These are phyloP conservation scores for Machimus rusticus DNA, from an alignment of 2,888 invertebrate species.

Conservation along the genomic window DNA sequence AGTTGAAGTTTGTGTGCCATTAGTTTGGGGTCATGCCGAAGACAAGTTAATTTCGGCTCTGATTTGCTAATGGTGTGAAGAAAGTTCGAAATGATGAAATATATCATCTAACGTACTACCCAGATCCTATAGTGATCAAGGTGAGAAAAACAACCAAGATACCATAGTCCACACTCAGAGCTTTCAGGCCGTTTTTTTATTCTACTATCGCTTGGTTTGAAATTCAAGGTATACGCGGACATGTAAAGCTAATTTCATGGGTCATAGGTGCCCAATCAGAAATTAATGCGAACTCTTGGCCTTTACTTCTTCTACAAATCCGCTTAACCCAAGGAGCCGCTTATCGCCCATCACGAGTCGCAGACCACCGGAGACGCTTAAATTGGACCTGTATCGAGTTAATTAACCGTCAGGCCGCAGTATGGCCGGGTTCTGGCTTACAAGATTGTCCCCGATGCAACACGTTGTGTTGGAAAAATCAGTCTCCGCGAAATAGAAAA, in stretches of 20 bases:
- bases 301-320: slow-evolving; percentile 33
- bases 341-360: slow-evolving; percentile 30
- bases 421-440: background rate
- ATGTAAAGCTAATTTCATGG: slow-evolving; percentile 34
- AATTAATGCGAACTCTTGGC: slow-evolving; percentile 37
- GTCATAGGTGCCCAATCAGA: slow-evolving; percentile 34
- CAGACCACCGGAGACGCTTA: slow-evolving; percentile 44
- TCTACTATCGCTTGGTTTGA: background rate
- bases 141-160: background rate
- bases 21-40: slow-evolving; percentile 29
- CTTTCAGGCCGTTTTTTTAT: background rate
- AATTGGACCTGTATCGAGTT: slow-evolving; percentile 44
- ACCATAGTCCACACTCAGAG: background rate
- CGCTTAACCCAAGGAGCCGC: slow-evolving; percentile 31
- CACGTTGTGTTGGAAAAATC: slow-evolving; percentile 22
- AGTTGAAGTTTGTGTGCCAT: slow-evolving; percentile 12
- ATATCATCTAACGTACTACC: background rate
- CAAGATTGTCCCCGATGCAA: background rate
- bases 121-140: background rate
- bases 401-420: slow-evolving; percentile 30
- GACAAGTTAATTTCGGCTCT: slow-evolving; percentile 29
- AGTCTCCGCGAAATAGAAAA: slow-evolving; percentile 1
- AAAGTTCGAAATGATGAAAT: background rate
- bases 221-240: background rate
- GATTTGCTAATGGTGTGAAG: slow-evolving; percentile 35